A percentile compares a stretch with the other conserved stretches of the same genome.
Conservation (phyloP, 2,113 vertebrate species). For the Himantopus leucocephalus region DNA sequence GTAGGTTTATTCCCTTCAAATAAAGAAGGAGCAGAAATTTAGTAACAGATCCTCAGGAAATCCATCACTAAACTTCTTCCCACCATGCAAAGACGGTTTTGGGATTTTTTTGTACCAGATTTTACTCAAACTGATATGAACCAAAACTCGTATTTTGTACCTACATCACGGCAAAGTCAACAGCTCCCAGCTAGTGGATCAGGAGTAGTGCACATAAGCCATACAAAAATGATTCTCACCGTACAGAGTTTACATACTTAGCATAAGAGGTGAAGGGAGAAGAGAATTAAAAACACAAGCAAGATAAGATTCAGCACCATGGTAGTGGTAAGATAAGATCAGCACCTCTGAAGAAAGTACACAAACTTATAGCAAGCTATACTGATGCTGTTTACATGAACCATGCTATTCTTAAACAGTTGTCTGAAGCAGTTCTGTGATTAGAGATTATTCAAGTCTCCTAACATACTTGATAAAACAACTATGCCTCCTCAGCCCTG, state of each 20-base stretch:
- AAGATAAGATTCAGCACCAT: not conserved
- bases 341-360: not conserved
- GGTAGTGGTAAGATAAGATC: not conserved
- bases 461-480: not conserved
- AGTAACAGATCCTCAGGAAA: not conserved
- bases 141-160: not conserved
- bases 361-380: not conserved
- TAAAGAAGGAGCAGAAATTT: not conserved
- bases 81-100: accelerated
- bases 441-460: not conserved
- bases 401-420: not conserved
- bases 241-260: not conserved
- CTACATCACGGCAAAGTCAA: not conserved
- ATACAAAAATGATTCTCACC: not conserved
- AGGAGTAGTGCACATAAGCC: not conserved
- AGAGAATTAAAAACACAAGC: not conserved
- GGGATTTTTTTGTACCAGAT: accelerated
- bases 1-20: not conserved
- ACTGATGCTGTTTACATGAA: not conserved
- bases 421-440: not conserved
- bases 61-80: not conserved
- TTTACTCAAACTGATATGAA: not conserved
- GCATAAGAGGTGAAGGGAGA: not conserved
- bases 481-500: not conserved
- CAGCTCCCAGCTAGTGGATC: not conserved